Conservation (phyloP, 2,888 invertebrate species). For the Tolmerus cingulatus region DNA sequence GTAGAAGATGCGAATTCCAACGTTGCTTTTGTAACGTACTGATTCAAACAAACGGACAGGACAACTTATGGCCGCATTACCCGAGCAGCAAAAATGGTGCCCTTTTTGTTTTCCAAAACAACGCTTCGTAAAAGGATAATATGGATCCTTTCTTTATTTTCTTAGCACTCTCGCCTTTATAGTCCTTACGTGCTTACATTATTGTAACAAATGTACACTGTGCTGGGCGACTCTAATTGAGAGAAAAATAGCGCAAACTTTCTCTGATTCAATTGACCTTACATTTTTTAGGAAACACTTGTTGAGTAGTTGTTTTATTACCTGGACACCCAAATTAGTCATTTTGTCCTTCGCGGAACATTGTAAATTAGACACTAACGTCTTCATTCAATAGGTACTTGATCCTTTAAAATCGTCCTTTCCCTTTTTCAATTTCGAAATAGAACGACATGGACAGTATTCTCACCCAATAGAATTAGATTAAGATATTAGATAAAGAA, state of each 20-base stretch:
- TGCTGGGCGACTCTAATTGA: neutral
- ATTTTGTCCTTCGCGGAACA: neutral
- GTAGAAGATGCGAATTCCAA: neutral
- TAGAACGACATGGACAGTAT: no score
- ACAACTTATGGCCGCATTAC: constrained; percentile 8
- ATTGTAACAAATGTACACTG: constrained; percentile 4
- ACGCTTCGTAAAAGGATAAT: constrained; percentile 16
- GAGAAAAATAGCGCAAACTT: constrained; percentile 14
- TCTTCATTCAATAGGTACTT: neutral
- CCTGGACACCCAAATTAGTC: neutral
- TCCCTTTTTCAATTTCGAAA: no score
- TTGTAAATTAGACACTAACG: neutral
- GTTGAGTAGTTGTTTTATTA: neutral
- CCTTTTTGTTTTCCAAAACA: neutral
- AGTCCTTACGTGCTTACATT: constrained; percentile 3
- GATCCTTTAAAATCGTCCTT: no score
- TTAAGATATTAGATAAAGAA: neutral
- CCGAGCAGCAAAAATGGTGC: neutral
- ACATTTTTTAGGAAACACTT: neutral
- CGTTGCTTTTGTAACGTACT: neutral
- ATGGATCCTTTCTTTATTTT: neutral
- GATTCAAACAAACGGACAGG: neutral
- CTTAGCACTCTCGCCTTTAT: constrained; percentile 15
- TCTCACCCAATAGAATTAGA: neutral
- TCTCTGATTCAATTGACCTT: constrained; percentile 2